Percentiles rank a stretch among this genome's conserved stretches.
Conservation (phyloP, 2,888 invertebrate species). For the Myopa tessellatipennis region DNA sequence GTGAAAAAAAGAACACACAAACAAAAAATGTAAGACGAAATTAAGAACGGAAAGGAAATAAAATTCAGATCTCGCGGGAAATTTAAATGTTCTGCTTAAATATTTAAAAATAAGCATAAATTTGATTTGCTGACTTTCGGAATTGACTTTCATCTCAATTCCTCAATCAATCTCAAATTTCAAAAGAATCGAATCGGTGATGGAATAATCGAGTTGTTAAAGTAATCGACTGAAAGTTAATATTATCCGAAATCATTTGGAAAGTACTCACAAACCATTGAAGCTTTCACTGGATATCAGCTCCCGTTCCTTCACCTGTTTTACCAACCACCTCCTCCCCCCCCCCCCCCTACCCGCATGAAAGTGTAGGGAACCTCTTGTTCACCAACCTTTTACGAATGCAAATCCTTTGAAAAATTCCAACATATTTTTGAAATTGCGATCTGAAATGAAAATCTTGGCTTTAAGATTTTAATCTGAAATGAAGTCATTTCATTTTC, state of each 20-base stretch:
- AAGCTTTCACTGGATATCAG: no score
- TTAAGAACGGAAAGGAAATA: neutral
- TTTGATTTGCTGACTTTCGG: conserved; percentile 4
- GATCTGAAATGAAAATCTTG: conserved; percentile 5
- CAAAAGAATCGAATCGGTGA: no score
- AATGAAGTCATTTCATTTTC: conserved; percentile 52
- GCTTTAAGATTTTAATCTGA: conserved; percentile 54
- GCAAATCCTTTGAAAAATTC: conserved; percentile 24
- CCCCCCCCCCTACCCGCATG: neutral
- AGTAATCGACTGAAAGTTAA: neutral
- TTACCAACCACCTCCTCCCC: neutral
- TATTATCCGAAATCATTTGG: neutral
- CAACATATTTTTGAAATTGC: conserved; percentile 43
- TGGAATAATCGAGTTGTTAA: neutral
- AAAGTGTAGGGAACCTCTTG: no score
- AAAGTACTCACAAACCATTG: no score
- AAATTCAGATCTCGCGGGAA: conserved; percentile 39
- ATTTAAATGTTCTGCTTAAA: conserved; percentile 16
- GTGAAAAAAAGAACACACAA: neutral
- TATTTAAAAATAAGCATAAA: conserved; percentile 22
- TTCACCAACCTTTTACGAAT: no score
- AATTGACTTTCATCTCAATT: neutral
- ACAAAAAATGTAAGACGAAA: neutral
- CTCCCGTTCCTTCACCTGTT: no score
- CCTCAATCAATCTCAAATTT: neutral